These are phyloP conservation scores for Nothura maculosa DNA, from an alignment of 2,797 vertebrate species.

Conservation along the genomic window DNA sequence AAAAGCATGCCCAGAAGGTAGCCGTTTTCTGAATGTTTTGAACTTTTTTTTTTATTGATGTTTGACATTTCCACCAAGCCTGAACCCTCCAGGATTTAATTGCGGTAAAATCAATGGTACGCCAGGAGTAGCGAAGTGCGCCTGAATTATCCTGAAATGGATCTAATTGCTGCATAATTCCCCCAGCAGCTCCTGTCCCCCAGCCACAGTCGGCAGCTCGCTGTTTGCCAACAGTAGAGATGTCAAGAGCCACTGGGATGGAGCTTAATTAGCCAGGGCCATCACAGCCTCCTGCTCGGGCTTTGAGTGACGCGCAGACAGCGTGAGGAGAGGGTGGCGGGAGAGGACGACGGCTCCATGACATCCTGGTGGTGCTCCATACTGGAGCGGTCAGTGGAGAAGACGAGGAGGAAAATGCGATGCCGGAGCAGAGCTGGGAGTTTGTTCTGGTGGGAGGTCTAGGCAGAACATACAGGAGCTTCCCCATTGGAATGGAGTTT, in stretches of 20 bases:
- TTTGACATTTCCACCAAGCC: slow-evolving; percentile 36
- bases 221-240: slow-evolving; percentile 60
- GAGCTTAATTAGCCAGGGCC: slow-evolving; percentile 36
- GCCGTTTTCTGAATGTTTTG: neutral
- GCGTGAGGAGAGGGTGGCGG: neutral
- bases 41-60: neutral
- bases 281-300: slow-evolving; percentile 40
- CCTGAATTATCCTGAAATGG: slow-evolving; percentile 61
- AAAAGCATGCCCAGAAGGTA: slow-evolving; percentile 6
- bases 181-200: slow-evolving; percentile 4
- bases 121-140: slow-evolving; percentile 21
- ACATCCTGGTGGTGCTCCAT: slow-evolving; percentile 17
- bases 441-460: neutral
- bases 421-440: neutral
- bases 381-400: rapidly evolving
- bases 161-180: slow-evolving; percentile 50
- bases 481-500: neutral
- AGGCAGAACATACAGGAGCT: neutral
- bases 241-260: slow-evolving; percentile 36
- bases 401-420: neutral
- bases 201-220: slow-evolving; percentile 41
- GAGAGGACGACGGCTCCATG: neutral
- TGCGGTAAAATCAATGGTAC: slow-evolving; percentile 44
- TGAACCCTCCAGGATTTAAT: slow-evolving; percentile 50
- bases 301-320: slow-evolving; percentile 23